Percentiles rank a stretch among this genome's conserved stretches.
These are phyloP conservation scores for Choreutis nemorana DNA, from an alignment of 2,888 invertebrate genomes.

Conservation along the genomic window DNA sequence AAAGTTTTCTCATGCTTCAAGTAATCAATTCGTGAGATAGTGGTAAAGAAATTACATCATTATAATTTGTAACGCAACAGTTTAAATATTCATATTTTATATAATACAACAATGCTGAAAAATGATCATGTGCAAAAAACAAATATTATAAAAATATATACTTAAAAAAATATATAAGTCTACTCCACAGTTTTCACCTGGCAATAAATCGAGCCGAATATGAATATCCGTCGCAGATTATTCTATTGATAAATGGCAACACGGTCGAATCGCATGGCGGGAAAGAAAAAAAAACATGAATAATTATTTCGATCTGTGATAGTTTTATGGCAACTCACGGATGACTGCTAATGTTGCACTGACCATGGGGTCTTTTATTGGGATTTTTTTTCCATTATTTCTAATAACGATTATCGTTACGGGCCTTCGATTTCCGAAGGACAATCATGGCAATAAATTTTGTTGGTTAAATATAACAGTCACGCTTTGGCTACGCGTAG, in stretches of 20 bases:
- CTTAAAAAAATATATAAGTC: too few species aligned
- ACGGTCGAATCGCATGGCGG: conserved; percentile 36
- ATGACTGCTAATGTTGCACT: conserved; percentile 43
- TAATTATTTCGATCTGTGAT: too few species aligned
- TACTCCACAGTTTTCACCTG: conserved; percentile 24
- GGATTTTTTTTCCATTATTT: conserved; percentile 44
- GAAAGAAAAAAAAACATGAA: conserved; percentile 43
- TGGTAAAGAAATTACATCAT: too few species aligned
- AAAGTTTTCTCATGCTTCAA: too few species aligned
- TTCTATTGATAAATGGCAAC: conserved; percentile 52
- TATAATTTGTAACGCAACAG: too few species aligned
- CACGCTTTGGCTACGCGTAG: conserved; percentile 34
- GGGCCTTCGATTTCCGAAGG: conserved; percentile 55
- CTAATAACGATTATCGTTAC: conserved; percentile 46
- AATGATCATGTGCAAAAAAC: too few species aligned
- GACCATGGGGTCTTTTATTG: conserved; percentile 32
- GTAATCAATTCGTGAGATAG: too few species aligned
- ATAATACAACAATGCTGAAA: too few species aligned
- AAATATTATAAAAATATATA: too few species aligned
- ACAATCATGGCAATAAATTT: conserved; percentile 56
- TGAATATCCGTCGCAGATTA: conserved; percentile 59
- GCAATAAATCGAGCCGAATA: conserved; percentile 41
- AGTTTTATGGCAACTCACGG: conserved; percentile 43
- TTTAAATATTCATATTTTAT: too few species aligned
- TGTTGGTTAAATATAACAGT: conserved; percentile 44